Evolutionary conservation across 2,797 vertebrate genomes (phyloP).

Genomic region (Zalophus californianus): DNA sequence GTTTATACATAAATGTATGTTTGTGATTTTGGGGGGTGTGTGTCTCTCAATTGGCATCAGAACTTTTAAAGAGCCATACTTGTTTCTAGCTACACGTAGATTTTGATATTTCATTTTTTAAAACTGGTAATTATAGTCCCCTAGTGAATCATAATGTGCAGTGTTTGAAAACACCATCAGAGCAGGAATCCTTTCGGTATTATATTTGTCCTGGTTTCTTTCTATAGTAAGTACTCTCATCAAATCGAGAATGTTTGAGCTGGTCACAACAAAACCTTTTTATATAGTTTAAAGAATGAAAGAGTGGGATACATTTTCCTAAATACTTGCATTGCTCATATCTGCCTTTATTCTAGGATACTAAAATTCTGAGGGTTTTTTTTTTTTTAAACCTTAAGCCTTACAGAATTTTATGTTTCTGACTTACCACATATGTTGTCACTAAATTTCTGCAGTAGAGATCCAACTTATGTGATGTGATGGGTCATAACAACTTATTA

Average conservation of each 20-base stretch:
- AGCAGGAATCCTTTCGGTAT: neutral
- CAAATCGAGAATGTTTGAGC: neutral
- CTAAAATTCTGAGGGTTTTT: neutral
- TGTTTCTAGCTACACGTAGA: neutral
- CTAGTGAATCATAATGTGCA: neutral
- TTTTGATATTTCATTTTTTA: constrained; percentile 10
- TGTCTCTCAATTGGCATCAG: neutral
- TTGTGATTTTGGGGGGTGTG: neutral
- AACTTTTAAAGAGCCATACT: neutral
- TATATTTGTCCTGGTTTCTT: neutral
- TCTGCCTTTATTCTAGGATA: neutral
- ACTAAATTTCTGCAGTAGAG: neutral
- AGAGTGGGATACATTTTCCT: neutral
- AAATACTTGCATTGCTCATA: neutral
- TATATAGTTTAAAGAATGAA: neutral
- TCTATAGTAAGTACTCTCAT: neutral
- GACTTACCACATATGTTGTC: neutral
- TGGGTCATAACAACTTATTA: neutral
- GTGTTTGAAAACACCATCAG: neutral
- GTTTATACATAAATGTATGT: neutral
- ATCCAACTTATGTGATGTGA: neutral
- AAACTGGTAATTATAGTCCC: neutral
- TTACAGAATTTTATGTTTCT: constrained; percentile 3
- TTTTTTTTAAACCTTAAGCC: neutral
- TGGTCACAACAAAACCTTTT: neutral